Base-by-base conservation (phyloP, 2,888 invertebrate species). In the Yponomeuta plumbellus region DNA sequence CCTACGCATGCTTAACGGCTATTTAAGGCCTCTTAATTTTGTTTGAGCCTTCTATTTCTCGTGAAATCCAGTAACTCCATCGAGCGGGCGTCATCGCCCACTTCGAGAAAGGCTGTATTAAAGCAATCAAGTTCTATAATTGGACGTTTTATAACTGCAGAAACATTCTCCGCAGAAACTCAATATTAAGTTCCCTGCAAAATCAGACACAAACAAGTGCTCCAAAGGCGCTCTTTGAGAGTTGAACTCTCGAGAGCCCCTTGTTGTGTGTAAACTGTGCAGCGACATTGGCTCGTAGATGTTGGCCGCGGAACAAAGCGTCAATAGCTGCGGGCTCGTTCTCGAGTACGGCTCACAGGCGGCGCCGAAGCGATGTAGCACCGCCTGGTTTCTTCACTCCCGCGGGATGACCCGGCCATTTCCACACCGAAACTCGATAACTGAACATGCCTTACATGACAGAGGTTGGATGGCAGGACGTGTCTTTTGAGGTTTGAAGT, bases 381-480 rank as follows among this genome's bases (percentile, higher is more conserved):
- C 17, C 20, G 57, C 10, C 21, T 57, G 56, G 62, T 62, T 40
- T 11, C 39, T 21, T 17, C 21, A 21, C 21, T 59, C 59, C 58
- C 59, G 13, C 20, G 65, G 65, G 65, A 40, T 59, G 59, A 23
- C n/a, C 59, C 59, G 58, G 39, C 58, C 65, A 65, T 65, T 59
- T 65, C 66, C 71, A 67, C 69, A 67, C 62, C 67, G 69, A 71
- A 71, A 70, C 66, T 68, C 68, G 69, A 70, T 69, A 66, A 68
- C 73, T 70, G 72, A 70, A 74, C 71, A 71, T 74, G 71, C 74
- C 40, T 34, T 21, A 65, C 65, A 65, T 65, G 65, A 39, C 65
- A 59, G 59, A 59, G 65, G 65, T 65, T 59, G 57, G 57, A 64
- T 57, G 40, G 65, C 23, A 20, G 10, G 65, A 65, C 65, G 56